Base-by-base conservation (phyloP, 2,797 vertebrate species). In the Margarornis squamiger region DNA sequence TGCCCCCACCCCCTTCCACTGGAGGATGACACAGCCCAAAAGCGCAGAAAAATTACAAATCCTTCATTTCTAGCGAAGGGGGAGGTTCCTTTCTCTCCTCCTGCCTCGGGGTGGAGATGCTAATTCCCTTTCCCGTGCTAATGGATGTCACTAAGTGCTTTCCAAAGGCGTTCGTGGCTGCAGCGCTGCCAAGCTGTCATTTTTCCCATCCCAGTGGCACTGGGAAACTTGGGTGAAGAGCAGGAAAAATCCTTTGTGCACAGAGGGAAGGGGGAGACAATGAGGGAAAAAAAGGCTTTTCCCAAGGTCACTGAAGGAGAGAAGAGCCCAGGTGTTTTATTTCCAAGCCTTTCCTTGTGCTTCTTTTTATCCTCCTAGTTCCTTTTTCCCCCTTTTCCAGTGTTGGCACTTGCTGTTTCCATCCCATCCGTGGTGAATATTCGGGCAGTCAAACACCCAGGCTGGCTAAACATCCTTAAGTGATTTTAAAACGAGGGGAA, bases 401-500 rank as follows among this genome's bases (percentile, higher is more conserved):
- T 1, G 14, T 36, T 62, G 67, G 86, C 67, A 5, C 39, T 88
- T 39, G 63, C 52, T 16, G 65, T 67, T 90, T 52, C 10, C 6
- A 86, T 39, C 91, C 88, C 71, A 65, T 93, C 80, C 70, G 8
- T 68, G 18, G 91, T 6, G 11, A 92, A 77, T 30, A 14, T 86
- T 85, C 6, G 75, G 84, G 61, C 89, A 85, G 80, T 85, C 70
- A 79, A 86, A 72, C 63, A 7, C 78, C 61, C 26, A 30, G 86
- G 76, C 82, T 95, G 96, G 92, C 87, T 96, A 81, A 96, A 96
- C 93, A 80, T 91, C 88, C 89, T 90, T 95, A 96, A 96, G 90
- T 96, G 93, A 88, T 97, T 96, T 97, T 92, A 96, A 98, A 97
- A 96, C 26, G 89, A 96, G 93, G 92, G 86, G 80, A 57, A 92